Base-by-base conservation (phyloP, 30 jellyfish, hydroid and myxozoan species). In the Pelagia noctiluca region DNA sequence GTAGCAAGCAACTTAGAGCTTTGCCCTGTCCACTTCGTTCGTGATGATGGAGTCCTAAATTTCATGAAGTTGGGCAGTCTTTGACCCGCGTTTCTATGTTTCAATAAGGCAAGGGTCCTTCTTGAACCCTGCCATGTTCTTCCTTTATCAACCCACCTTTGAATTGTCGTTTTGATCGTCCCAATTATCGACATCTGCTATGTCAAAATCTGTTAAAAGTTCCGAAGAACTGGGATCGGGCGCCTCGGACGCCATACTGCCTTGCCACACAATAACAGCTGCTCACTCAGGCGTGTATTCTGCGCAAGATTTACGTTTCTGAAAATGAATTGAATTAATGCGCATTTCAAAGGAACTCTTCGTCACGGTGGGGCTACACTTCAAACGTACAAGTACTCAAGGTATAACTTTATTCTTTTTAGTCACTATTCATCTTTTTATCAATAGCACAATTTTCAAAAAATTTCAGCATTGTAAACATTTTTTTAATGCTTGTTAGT, bases 111-210 rank as follows among this genome's bases (percentile, higher is more conserved):
- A 11, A 64, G 77, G 34, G 47, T 66, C 67, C 42, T 36, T 26
- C 36, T 50, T 26, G 61, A 82, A 21, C 70, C 73, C 76, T 50
- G 46, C 80, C 35, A 68, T 72, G 85, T 61, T 34, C 74, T 53
- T 66, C 82, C 73, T 71, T 71, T 3, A 48, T 34, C 67, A 88
- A 88, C 97, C 97, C 97, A 88, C 97, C 97, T 88, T 88, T 49
- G 97, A 65, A 72, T 71, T 87, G 88, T 88, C 88, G 93, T 78
- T 88, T 79, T 88, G 93, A 72, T 78, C 97, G 63, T 88, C 97
- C 97, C 97, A 88, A 88, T 79, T 88, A 75, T 76, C 96, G 89
- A 88, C 96, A 88, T 88, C 97, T 71, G 97, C 92, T 79, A 88
- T 88, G 86, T 88, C 97, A 79, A 88, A 88, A 80, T 88, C 97